These are phyloP conservation scores for Colletes latitarsis DNA, from an alignment of 1,140 invertebrate genomes.

Conservation along the genomic window DNA sequence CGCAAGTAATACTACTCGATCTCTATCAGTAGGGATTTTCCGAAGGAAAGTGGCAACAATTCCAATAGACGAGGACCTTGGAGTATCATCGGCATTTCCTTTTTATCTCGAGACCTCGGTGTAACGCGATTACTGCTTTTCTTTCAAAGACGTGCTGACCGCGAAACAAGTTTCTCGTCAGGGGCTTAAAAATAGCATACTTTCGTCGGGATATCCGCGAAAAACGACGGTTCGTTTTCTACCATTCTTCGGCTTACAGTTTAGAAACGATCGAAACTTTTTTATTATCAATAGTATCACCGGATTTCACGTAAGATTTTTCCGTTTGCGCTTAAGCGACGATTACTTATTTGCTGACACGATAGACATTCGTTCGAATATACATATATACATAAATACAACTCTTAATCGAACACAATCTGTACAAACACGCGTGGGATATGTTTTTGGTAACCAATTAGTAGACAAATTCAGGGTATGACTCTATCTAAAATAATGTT, in stretches of 20 bases:
- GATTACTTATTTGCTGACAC: too few species aligned
- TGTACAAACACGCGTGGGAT: too few species aligned
- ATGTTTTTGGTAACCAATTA: too few species aligned
- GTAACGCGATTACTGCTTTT: slow-evolving; percentile 25
- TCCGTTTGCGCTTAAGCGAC: too few species aligned
- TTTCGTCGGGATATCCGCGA: neutral
- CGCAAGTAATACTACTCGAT: slow-evolving; percentile 1
- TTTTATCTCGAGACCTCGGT: slow-evolving; percentile 5
- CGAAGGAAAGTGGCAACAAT: slow-evolving; percentile 31
- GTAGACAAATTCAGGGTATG: too few species aligned
- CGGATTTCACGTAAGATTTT: too few species aligned
- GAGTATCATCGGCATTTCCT: slow-evolving; percentile 29
- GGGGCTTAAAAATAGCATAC: neutral
- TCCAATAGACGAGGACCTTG: slow-evolving; percentile 3
- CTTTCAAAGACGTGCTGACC: neutral
- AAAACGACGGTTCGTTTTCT: neutral
- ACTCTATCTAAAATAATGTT: too few species aligned
- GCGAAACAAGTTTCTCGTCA: slow-evolving; percentile 1
- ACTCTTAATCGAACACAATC: too few species aligned
- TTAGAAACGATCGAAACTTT: neutral
- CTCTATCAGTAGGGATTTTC: slow-evolving; percentile 16
- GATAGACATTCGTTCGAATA: too few species aligned
- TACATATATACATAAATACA: too few species aligned
- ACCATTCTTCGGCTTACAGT: neutral
- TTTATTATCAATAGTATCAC: too few species aligned